Conservation (phyloP, 2,113 vertebrate species). For the Callipepla californica region DNA sequence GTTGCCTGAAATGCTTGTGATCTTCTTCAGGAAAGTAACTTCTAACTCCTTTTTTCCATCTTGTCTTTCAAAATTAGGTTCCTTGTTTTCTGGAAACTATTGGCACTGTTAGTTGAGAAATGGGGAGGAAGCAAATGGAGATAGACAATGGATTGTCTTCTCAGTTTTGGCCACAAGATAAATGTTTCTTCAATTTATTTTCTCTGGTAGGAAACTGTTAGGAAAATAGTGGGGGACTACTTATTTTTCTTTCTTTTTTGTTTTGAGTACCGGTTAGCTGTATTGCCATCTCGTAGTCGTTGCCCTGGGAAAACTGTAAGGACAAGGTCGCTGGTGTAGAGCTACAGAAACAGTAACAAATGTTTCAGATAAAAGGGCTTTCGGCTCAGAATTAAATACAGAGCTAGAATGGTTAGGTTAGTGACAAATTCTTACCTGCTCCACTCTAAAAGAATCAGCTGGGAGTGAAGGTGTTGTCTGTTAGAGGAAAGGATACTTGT, state of each 20-base stretch:
- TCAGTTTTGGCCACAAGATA: not conserved
- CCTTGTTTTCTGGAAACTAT: not conserved
- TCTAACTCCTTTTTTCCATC: not conserved
- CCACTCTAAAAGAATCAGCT: too few species aligned
- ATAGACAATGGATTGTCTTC: not conserved
- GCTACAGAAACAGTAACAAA: not conserved
- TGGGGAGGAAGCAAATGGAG: not conserved
- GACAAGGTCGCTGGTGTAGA: not conserved
- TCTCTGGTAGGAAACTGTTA: not conserved
- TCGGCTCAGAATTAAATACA: not conserved
- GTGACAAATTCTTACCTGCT: not conserved
- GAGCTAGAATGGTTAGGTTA: not conserved
- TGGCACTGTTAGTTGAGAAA: not conserved
- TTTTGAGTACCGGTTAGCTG: not conserved
- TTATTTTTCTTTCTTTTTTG: not conserved
- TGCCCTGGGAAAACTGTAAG: not conserved
- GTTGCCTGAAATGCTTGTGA: not conserved
- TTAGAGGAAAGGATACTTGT: not conserved
- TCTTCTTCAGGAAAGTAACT: not conserved
- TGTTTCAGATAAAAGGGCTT: not conserved
- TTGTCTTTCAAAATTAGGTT: not conserved
- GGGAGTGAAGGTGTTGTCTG: not conserved
- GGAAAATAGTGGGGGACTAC: not conserved
- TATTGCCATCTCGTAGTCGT: not conserved
- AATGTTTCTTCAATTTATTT: not conserved